A percentile compares a stretch with the other conserved stretches of the same genome.
These are phyloP conservation scores for Aldrovandia affinis DNA, from an alignment of 2,797 vertebrate species.

Conservation along the genomic window DNA sequence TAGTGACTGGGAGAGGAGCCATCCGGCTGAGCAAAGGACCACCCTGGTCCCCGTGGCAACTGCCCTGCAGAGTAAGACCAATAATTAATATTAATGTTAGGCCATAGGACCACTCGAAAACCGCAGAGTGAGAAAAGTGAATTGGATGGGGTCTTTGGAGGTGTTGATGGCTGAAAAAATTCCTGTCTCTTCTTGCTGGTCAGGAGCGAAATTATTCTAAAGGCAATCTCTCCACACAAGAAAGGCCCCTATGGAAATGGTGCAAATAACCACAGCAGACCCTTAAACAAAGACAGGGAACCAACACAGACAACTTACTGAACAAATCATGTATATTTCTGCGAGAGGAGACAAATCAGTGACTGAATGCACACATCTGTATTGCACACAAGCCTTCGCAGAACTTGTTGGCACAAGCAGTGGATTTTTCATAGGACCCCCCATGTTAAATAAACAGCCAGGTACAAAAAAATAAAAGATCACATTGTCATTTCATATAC, in stretches of 20 bases:
- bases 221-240: background rate
- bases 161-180: background rate
- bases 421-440: background rate
- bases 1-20: slow-evolving; percentile 77
- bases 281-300: background rate
- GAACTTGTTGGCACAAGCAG: background rate
- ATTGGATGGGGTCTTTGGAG: background rate
- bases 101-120: background rate
- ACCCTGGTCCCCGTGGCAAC: slow-evolving; percentile 49
- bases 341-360: background rate
- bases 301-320: background rate
- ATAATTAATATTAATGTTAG: background rate
- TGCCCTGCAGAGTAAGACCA: slow-evolving; percentile 27
- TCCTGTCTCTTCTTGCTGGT: background rate
- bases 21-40: slow-evolving; percentile 70
- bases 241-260: background rate
- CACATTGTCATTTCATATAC: background rate
- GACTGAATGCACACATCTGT: background rate
- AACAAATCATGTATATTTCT: background rate
- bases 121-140: background rate
- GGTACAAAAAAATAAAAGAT: background rate
- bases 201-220: background rate
- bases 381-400: background rate
- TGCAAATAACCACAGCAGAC: background rate
- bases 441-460: background rate